Conservation (phyloP, 2,113 vertebrate species). For the Crotalus tigris region DNA sequence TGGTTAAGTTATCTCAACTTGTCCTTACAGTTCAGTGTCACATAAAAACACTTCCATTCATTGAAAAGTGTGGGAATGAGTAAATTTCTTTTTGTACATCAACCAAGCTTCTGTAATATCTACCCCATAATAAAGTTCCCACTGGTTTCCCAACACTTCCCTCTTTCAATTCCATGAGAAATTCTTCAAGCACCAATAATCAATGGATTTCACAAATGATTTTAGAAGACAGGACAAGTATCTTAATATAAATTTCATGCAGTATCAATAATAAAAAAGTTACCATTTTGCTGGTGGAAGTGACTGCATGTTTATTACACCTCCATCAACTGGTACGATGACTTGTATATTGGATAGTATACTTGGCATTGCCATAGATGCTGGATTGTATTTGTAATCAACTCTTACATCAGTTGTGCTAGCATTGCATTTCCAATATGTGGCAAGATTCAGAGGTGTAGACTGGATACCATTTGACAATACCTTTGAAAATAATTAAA, state of each 20-base stretch:
- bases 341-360: constrained; percentile 86
- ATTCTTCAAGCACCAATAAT: background rate
- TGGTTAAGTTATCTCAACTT: background rate
- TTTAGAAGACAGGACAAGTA: background rate
- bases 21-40: background rate
- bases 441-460: constrained; percentile 92
- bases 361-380: constrained; percentile 83
- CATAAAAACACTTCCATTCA: background rate
- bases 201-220: background rate
- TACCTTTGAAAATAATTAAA: constrained; percentile 74
- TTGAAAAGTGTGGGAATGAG: background rate
- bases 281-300: constrained; percentile 91
- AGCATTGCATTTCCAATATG: constrained; percentile 91
- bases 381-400: constrained; percentile 94
- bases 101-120: background rate
- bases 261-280: constrained; percentile 23
- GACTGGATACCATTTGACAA: constrained; percentile 93
- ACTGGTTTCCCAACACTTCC: background rate
- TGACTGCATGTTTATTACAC: constrained; percentile 90
- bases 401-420: constrained; percentile 90
- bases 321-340: constrained; percentile 89
- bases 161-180: background rate
- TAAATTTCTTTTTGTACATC: background rate
- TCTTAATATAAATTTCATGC: background rate
- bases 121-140: background rate